Evolutionary conservation across 2,113 vertebrate species (phyloP).

Genomic region (Phasianus colchicus): DNA sequence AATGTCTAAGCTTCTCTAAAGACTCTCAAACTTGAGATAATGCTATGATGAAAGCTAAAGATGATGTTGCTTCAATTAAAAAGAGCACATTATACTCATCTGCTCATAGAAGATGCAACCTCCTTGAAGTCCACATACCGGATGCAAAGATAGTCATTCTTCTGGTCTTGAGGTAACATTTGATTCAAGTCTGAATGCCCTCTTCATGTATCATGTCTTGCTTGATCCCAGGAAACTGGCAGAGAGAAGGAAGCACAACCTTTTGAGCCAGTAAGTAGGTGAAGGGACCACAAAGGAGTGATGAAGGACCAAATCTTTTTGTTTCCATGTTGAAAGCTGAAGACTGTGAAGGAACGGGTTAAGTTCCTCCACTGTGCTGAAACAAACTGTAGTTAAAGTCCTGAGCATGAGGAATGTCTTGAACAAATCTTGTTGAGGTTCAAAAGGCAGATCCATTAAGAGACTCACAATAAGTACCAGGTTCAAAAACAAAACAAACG

Average conservation of each 20-base stretch:
- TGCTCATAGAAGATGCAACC: slow-evolving; percentile 64
- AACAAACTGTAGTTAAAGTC: slow-evolving; percentile 13
- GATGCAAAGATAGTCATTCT: slow-evolving; percentile 57
- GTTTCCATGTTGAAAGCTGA: slow-evolving; percentile 33
- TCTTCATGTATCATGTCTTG: slow-evolving; percentile 58
- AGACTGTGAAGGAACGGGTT: slow-evolving; percentile 30
- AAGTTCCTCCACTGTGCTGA: slow-evolving; percentile 5
- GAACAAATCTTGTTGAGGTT: background rate
- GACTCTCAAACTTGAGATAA: background rate
- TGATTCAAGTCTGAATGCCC: slow-evolving; percentile 66
- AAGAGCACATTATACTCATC: slow-evolving; percentile 71
- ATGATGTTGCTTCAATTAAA: slow-evolving; percentile 49
- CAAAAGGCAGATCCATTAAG: background rate
- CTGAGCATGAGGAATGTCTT: background rate
- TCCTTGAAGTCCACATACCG: slow-evolving; percentile 66
- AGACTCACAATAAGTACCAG: background rate
- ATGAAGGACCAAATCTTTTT: slow-evolving; percentile 38
- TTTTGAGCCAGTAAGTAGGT: slow-evolving; percentile 58
- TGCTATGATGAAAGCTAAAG: slow-evolving; percentile 20
- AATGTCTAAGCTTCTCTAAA: background rate
- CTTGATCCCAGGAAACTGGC: slow-evolving; percentile 69
- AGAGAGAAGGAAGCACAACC: slow-evolving; percentile 72
- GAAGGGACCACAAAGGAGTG: slow-evolving; percentile 58
- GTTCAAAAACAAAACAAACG: background rate
- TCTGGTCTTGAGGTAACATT: slow-evolving; percentile 56